Evolutionary conservation across 2,113 vertebrate genomes (phyloP), one percentile per base, ranked within the genome.

Genomic region (Pipa parva): DNA sequence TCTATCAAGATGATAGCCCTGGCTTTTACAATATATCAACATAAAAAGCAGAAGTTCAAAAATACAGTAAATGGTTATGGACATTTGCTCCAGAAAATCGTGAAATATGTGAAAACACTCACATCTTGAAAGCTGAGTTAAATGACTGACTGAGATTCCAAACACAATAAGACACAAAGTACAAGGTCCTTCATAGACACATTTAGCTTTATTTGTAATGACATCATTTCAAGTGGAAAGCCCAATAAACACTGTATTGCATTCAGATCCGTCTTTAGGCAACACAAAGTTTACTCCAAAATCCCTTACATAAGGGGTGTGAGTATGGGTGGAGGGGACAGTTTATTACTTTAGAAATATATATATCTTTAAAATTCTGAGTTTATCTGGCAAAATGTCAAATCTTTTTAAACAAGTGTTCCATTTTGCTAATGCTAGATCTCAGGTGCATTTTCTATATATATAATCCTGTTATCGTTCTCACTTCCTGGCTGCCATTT

Each of bases 371-470:
- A 28, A 29, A 56, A 5, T 10, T 56, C 11, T 17, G 17, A 26
- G 17, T 21, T 56, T 56, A 56, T 56, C 31, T 31, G 28, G 52
- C 52, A 9, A 18, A 56, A 56, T 20, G 29, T 31, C 26, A 56
- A 31, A 56, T 56, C 13, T 56, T 56, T 31, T 29, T 15, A 42
- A 42, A 56, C 52, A 56, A 56, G 52, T 28, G 27, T 56, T 56
- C 27, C 28, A 56, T 56, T 56, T 28, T 56, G 27, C 26, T 31
- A 56, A 31, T 56, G 26, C 27, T 17, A n/a, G 21, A 17, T 56
- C 50, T 27, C 52, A 56, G 26, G 52, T 29, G 28, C 26, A 29
- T 18, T 18, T 20, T 56, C 31, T 56, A 56, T 27, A 56, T 56
- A 13, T 31, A 27, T 56, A 56, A 56, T 56, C 50, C 25, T 26